Base-by-base conservation (phyloP, 2,113 vertebrate genomes). In the Ictalurus furcatus region DNA sequence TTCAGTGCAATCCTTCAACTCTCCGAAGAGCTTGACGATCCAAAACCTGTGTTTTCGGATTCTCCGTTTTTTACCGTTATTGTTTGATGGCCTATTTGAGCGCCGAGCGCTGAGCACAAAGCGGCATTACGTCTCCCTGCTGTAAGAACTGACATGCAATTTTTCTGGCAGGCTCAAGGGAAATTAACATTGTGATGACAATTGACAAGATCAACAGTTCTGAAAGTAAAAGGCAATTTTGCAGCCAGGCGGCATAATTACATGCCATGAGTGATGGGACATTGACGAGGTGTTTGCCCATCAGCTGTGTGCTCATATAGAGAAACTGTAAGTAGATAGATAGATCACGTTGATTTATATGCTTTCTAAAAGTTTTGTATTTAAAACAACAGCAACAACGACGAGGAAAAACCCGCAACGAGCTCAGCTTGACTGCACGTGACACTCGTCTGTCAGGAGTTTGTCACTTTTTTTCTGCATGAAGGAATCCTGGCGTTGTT, bases 171-270 rank as follows among this genome's bases (percentile, higher is more conserved):
- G 90, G 91, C 95, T 93, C 94, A 4, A 73, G 94, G 95, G 95
- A 95, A 95, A 95, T 95, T 95, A 95, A 94, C 92, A 91, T 88
- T 89, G 91, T 92, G 91, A 94, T 93, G 94, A 95, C 94, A 94
- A 94, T 94, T 95, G 94, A 94, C 92, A 94, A 94, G 93, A 95
- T 94, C 94, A 95, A 95, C 94, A 94, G 93, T 94, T 94, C 93
- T 91, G 92, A 94, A 88, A 92, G 94, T 89, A 94, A 94, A 91
- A 91, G 92, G 91, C 91, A 91, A 89, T 94, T 95, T 90, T 93
- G 93, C 92, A 84, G 86, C 88, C 90, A 88, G 92, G 90, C 91
- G 87, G 91, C 91, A 90, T 94, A 94, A 95, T 95, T 94, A 95
- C 88, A 92, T 90, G 90, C 92, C 91, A 79, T 91, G 92, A 93